Percentiles rank a stretch among this genome's conserved stretches.
These are phyloP conservation scores for Popillia japonica DNA, from an alignment of 1,140 invertebrate genomes.

Conservation along the genomic window DNA sequence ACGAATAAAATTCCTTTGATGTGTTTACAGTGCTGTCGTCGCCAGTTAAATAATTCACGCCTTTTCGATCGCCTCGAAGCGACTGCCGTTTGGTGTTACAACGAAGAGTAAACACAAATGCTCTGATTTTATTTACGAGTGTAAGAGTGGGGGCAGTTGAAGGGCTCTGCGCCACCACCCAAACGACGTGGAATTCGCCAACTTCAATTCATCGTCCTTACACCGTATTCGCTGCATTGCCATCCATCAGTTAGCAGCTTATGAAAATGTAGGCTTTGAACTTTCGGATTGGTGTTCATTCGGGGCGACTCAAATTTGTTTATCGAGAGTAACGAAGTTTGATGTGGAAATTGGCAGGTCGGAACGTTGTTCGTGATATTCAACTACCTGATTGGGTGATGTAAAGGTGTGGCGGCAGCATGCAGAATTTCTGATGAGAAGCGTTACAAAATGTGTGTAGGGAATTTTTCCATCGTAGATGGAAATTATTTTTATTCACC, in stretches of 20 bases:
- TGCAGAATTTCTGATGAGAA: neutral
- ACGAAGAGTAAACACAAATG: neutral
- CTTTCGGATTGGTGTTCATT: neutral
- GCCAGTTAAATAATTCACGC: conserved; percentile 14
- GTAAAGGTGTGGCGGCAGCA: neutral
- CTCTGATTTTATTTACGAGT: conserved; percentile 6
- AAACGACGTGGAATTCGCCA: neutral
- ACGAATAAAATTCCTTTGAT: conserved; percentile 9
- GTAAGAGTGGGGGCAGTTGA: neutral
- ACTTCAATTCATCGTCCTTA: neutral
- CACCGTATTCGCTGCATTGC: neutral
- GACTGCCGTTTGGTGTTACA: neutral
- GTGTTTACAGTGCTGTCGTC: conserved; percentile 17
- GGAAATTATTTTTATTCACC: too few relatives aligned
- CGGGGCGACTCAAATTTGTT: neutral
- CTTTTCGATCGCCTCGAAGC: neutral
- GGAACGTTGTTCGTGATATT: neutral
- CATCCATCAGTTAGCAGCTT: neutral
- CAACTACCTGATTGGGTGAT: neutral
- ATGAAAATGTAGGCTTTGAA: conserved; percentile 1
- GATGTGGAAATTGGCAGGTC: neutral
- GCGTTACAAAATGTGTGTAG: neutral
- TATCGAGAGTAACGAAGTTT: neutral
- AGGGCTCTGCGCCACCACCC: neutral
- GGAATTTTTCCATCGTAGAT: too few relatives aligned